Percentiles rank a stretch among this genome's conserved stretches.
phyloP scores from a whole-genome alignment of 2,113 vertebrate species.

The Tympanuchus pallidicinctus region DNA sequence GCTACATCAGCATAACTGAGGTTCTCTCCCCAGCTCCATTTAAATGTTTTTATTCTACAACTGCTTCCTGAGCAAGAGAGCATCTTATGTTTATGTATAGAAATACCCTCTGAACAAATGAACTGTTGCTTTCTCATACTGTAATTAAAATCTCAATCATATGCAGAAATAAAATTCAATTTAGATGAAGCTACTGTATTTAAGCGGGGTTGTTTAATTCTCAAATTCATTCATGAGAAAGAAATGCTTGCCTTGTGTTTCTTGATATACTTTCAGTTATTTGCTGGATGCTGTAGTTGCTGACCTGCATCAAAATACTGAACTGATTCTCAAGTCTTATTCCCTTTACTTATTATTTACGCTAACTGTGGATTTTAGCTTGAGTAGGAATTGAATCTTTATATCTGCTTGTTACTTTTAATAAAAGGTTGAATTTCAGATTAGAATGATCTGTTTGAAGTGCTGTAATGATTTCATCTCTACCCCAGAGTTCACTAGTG shows the following conservation, averaged over 20 bases:
- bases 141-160: background rate
- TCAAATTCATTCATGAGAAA: background rate
- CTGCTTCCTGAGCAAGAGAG: background rate
- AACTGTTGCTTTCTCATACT: background rate
- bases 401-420: background rate
- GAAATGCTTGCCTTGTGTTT: background rate
- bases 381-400: background rate
- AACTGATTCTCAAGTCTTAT: background rate
- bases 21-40: background rate
- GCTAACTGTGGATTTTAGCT: background rate
- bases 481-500: background rate
- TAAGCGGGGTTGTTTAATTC: background rate
- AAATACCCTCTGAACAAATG: background rate
- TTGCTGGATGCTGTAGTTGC: background rate
- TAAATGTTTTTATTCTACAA: background rate
- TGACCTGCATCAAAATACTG: background rate
- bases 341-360: background rate
- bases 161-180: background rate
- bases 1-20: background rate
- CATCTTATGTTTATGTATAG: background rate
- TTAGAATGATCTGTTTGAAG: background rate
- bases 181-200: background rate
- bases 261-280: background rate
- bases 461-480: background rate
- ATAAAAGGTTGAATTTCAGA: background rate